Base-by-base conservation (phyloP, 2,797 vertebrate species). In the Paratrypauchen microcephalus region DNA sequence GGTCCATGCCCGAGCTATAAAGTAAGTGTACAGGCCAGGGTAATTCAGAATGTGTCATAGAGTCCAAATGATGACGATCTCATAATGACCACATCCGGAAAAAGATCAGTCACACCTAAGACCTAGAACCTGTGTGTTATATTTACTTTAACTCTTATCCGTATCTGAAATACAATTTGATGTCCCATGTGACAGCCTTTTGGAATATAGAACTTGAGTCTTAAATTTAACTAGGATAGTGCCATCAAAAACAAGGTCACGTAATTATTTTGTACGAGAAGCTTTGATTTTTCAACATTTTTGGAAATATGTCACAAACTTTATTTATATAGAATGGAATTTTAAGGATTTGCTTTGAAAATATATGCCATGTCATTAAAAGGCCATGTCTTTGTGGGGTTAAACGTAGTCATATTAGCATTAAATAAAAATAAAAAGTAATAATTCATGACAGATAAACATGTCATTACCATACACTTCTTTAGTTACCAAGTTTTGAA, bases 51-150 rank as follows among this genome's bases (percentile, higher is more conserved):
- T 78, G 71, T 68, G 81, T 28, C 80, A 86, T 84, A 86, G 84
- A 85, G 79, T 72, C 52, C 6, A 9, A 36, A 7, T 73, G 79
- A 83, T 71, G 79, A 83, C 82, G 83, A 87, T 81, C 69, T 57
- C 79, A 71, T 83, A 71, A 83, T 75, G 71, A 81, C 72, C 81
- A 76, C 74, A 77, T 63, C 69, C 72, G 72, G 74, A 70, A 72
- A 67, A 72, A 68, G 69, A 41, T 39, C 52, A 58, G 66, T 70
- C 64, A 61, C 6, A 54, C 26, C 54, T 76, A 23, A 65, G 64
- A 6, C 6, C 15, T 19, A 59, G 21, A 26, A 28, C 28, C 24
- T 28, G 6, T 16, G 11, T 41, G 41, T 5, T 57, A 24, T 12
- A 21, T 55, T 52, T 52, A 55, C 52, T 55, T 55, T 1, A 9